Percentiles rank a stretch among this genome's conserved stretches.
Conservation (phyloP, 2,888 invertebrate genomes). For the Brachynemurus nebulosus region DNA sequence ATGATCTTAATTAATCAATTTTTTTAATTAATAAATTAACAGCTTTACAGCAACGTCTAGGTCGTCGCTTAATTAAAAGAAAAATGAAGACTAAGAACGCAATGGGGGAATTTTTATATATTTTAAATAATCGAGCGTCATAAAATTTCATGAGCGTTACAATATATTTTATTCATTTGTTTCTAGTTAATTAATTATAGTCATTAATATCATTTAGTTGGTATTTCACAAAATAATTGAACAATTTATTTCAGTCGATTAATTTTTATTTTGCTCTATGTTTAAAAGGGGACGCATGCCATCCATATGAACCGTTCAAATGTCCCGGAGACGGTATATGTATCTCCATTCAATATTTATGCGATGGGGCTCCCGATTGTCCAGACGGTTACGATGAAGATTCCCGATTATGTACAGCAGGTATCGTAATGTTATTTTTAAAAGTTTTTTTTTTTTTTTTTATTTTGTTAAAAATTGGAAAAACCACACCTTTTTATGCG, state of each 20-base stretch:
- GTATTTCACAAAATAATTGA: background rate
- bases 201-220: background rate
- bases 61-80: no score
- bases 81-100: no score
- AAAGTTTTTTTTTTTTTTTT: background rate
- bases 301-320: constrained; percentile 92
- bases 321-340: constrained; percentile 89
- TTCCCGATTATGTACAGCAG: constrained; percentile 86
- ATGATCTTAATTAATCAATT: background rate
- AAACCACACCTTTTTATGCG: no score
- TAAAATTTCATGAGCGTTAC: no score
- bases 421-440: constrained; percentile 37
- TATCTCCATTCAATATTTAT: constrained; percentile 92
- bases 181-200: background rate
- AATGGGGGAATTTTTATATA: constrained; percentile 4
- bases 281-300: constrained; percentile 55
- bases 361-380: constrained; percentile 90
- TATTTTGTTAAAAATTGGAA: no score
- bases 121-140: no score
- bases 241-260: no score
- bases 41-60: no score
- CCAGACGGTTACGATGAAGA: constrained; percentile 93
- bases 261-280: background rate
- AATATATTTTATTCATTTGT: no score
- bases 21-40: no score